Conservation (phyloP, 2,888 invertebrate genomes). For the Papilio demoleus region DNA sequence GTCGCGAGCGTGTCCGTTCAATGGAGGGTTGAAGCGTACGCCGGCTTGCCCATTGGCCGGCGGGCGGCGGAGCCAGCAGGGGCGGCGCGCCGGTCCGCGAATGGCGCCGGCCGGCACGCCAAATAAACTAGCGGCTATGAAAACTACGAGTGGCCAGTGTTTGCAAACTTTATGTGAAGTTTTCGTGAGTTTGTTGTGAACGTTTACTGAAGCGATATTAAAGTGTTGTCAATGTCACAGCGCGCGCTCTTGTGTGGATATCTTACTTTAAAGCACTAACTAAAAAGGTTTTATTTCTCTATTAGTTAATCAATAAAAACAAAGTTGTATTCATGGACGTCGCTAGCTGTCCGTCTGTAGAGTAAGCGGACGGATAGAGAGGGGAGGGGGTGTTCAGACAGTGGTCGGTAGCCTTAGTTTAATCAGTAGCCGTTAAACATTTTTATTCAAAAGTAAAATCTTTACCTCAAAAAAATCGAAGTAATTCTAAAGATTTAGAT, state of each 20-base stretch:
- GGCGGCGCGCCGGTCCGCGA: not conserved
- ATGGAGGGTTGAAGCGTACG: not conserved
- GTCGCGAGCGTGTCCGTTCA: not conserved
- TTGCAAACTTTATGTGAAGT: not conserved
- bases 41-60: not conserved
- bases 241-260: not conserved
- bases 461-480: too few relatives aligned
- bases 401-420: too few relatives aligned
- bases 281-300: not conserved
- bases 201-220: not conserved
- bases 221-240: not conserved
- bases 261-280: constrained; percentile 1
- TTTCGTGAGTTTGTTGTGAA: constrained; percentile 8
- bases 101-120: not conserved
- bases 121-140: not conserved
- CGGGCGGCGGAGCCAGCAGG: not conserved
- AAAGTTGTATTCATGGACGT: too few relatives aligned
- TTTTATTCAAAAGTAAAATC: too few relatives aligned
- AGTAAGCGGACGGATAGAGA: too few relatives aligned
- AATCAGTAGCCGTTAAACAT: too few relatives aligned
- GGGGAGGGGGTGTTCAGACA: too few relatives aligned
- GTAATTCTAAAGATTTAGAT: too few relatives aligned
- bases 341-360: too few relatives aligned
- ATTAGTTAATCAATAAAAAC: not conserved
- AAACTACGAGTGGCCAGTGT: constrained; percentile 6